Percentiles rank a stretch among this genome's conserved stretches.
phyloP scores from a whole-genome alignment of 2,888 invertebrate genomes.

The Octonoba sinensis region DNA sequence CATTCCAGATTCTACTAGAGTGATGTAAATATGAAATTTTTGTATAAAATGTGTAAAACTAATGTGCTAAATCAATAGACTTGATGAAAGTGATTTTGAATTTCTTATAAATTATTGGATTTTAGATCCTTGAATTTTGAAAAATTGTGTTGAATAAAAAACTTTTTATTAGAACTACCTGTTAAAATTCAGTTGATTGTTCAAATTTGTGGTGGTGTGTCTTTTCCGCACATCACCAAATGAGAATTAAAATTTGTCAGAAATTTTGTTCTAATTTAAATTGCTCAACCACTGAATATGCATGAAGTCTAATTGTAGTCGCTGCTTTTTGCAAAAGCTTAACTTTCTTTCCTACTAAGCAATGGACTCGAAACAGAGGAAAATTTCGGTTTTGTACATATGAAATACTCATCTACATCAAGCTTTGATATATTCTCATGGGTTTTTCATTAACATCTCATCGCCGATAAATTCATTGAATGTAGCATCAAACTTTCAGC shows the following conservation, averaged over 20 bases:
- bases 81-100: too few relatives aligned
- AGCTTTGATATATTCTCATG: constrained; percentile 39
- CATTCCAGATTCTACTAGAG: too few relatives aligned
- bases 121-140: too few relatives aligned
- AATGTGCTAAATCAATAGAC: too few relatives aligned
- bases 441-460: constrained; percentile 25
- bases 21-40: too few relatives aligned
- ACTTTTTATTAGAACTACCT: neutral
- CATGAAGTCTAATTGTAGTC: constrained; percentile 14
- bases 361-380: constrained; percentile 6
- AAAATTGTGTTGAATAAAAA: constrained; percentile 4
- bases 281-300: constrained; percentile 38
- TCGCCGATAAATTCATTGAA: constrained; percentile 4
- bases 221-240: neutral
- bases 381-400: constrained; percentile 27
- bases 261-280: neutral
- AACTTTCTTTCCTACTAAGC: constrained; percentile 8
- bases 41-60: too few relatives aligned
- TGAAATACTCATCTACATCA: constrained; percentile 11
- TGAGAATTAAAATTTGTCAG: constrained; percentile 1
- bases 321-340: constrained; percentile 18
- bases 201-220: constrained; percentile 5
- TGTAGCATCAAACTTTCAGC: constrained; percentile 1
- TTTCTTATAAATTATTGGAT: too few relatives aligned
- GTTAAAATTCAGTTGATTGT: neutral